Percentiles rank a stretch among this genome's conserved stretches.
These are phyloP conservation scores for Drosophila simulans DNA, from an alignment of 1,140 invertebrate species.

Conservation along the genomic window DNA sequence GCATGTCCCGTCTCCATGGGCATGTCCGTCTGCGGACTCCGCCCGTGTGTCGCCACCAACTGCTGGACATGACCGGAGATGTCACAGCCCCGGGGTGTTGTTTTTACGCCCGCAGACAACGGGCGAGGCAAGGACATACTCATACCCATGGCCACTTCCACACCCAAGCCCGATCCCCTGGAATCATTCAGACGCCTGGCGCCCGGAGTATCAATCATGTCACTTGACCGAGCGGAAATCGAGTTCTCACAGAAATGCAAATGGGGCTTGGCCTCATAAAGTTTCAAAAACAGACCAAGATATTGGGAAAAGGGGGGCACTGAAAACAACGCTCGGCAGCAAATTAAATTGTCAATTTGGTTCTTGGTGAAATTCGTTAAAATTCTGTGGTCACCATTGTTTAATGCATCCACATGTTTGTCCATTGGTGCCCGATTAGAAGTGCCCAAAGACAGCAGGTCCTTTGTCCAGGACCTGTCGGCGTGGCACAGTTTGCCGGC, in stretches of 20 bases:
- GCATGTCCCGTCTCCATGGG: not conserved
- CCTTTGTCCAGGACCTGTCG: conserved; percentile 24
- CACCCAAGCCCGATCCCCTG: conserved; percentile 2
- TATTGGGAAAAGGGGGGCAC: not conserved
- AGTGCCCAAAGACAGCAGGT: conserved; percentile 21
- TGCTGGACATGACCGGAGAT: conserved; percentile 21
- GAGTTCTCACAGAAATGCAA: conserved; percentile 57
- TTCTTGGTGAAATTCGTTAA: conserved; percentile 61
- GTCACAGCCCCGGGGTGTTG: conserved; percentile 41
- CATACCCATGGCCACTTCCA: too few relatives aligned
- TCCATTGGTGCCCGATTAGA: conserved; percentile 29
- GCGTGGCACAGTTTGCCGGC: conserved; percentile 9
- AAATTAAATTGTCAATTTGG: conserved; percentile 51
- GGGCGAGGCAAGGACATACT: conserved; percentile 19
- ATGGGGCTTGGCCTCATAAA: conserved; percentile 42
- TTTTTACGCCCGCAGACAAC: conserved; percentile 32
- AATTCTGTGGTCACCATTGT: conserved; percentile 64
- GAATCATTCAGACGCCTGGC: conserved; percentile 34
- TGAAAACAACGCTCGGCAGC: conserved; percentile 9
- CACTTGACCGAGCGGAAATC: conserved; percentile 79
- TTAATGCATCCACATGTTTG: conserved; percentile 60
- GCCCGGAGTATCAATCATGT: conserved; percentile 70
- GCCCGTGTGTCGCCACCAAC: conserved; percentile 20
- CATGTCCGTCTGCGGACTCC: conserved; percentile 23
- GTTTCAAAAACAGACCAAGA: conserved; percentile 17